These are phyloP conservation scores for Dipodomys spectabilis DNA, from an alignment of 2,113 vertebrate species.

Conservation along the genomic window DNA sequence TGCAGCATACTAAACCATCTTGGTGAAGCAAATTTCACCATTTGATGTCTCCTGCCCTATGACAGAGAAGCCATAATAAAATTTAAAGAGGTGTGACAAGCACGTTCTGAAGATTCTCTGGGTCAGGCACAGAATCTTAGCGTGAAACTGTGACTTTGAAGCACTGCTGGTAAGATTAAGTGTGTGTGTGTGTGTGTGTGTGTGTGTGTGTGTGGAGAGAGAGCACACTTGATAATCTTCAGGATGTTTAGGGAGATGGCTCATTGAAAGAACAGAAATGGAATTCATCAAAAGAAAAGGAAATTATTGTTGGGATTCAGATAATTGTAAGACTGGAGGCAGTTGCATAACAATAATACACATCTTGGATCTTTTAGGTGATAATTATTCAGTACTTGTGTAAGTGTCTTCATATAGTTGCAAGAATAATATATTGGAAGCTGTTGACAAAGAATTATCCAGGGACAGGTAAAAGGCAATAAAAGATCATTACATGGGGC, in stretches of 20 bases:
- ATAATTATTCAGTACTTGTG: not conserved
- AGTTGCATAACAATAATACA: not conserved
- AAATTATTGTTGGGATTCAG: not conserved
- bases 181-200: not conserved
- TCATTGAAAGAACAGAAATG: not conserved
- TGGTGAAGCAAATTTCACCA: not conserved
- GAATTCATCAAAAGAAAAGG: not conserved
- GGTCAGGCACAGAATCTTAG: not conserved
- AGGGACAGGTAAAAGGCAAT: not conserved
- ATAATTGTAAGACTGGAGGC: not conserved
- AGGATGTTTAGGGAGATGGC: not conserved
- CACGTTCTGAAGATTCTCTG: not conserved
- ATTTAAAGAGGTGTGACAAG: not conserved
- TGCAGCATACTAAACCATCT: not conserved
- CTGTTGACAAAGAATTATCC: not conserved
- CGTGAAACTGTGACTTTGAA: not conserved
- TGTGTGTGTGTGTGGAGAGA: too few relatives aligned
- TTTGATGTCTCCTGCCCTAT: not conserved
- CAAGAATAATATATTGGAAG: not conserved
- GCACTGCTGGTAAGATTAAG: not conserved
- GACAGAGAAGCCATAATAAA: not conserved
- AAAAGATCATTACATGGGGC: not conserved
- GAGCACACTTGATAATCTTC: not conserved
- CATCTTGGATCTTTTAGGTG: not conserved
- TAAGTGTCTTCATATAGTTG: not conserved